Percentiles rank a stretch among this genome's conserved stretches.
These are phyloP conservation scores for Epizoanthus ramosus DNA, from an alignment of 92 coral and sea anemone species.

Conservation along the genomic window DNA sequence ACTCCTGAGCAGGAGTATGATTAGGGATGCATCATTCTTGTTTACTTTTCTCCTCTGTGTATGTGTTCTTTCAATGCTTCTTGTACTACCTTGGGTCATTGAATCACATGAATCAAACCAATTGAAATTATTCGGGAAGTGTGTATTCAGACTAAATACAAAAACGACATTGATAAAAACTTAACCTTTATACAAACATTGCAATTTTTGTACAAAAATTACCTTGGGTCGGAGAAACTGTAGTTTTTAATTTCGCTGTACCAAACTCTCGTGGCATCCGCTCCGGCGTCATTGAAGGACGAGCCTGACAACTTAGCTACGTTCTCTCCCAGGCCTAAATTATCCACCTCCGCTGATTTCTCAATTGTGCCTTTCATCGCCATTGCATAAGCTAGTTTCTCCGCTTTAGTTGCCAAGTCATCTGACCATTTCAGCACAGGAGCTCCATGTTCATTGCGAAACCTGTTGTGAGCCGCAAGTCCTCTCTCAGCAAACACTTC, in stretches of 20 bases:
- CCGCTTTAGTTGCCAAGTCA: constrained; percentile 90
- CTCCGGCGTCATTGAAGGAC: constrained; percentile 89
- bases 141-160: no score
- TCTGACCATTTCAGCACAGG: constrained; percentile 90
- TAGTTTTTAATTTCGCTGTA: constrained; percentile 83
- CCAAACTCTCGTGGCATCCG: constrained; percentile 89
- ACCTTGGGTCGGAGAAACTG: constrained; percentile 88
- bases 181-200: no score
- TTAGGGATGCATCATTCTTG: no score
- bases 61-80: no score
- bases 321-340: constrained; percentile 85
- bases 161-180: no score
- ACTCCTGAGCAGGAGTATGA: no score
- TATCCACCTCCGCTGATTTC: constrained; percentile 66
- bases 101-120: no score
- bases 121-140: no score
- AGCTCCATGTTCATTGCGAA: constrained; percentile 80
- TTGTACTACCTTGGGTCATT: no score
- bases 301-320: constrained; percentile 86
- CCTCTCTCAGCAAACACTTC: constrained; percentile 93
- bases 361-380: constrained; percentile 89
- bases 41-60: no score
- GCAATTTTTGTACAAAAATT: no score
- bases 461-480: constrained; percentile 83
- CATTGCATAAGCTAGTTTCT: constrained; percentile 92